phyloP scores from a whole-genome alignment of 2,797 vertebrate species.

The Myiotriccus ornatus region DNA sequence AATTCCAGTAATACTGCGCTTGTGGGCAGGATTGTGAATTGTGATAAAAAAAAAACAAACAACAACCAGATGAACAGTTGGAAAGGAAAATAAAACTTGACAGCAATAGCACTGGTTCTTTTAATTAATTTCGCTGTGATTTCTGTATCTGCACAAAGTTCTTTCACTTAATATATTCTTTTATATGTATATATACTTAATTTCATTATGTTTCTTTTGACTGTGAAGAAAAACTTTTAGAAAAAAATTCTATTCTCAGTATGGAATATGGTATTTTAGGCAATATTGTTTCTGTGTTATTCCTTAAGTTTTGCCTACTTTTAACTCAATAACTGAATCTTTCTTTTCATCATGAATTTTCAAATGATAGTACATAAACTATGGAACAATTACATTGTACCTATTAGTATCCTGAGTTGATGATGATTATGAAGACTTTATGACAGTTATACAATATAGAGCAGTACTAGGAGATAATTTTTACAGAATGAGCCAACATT shows the following conservation, averaged over 20 bases:
- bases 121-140: neutral
- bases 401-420: neutral
- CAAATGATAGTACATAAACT: neutral
- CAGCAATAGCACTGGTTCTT: neutral
- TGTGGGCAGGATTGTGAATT: neutral
- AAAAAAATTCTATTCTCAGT: neutral
- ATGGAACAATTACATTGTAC: neutral
- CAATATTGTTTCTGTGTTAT: neutral
- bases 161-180: neutral
- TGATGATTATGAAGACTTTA: neutral
- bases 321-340: neutral
- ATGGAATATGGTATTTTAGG: neutral
- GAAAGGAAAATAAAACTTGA: neutral
- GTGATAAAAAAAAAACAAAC: neutral
- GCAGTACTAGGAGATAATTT: neutral
- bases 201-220: neutral
- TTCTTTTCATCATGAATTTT: neutral
- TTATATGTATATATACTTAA: neutral
- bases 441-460: neutral
- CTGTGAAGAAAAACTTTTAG: neutral
- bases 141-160: neutral
- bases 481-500: neutral
- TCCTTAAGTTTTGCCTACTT: neutral
- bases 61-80: neutral
- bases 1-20: neutral